Evolutionary conservation across 2,113 vertebrate species (phyloP).

Genomic region (Oreochromis niloticus): DNA sequence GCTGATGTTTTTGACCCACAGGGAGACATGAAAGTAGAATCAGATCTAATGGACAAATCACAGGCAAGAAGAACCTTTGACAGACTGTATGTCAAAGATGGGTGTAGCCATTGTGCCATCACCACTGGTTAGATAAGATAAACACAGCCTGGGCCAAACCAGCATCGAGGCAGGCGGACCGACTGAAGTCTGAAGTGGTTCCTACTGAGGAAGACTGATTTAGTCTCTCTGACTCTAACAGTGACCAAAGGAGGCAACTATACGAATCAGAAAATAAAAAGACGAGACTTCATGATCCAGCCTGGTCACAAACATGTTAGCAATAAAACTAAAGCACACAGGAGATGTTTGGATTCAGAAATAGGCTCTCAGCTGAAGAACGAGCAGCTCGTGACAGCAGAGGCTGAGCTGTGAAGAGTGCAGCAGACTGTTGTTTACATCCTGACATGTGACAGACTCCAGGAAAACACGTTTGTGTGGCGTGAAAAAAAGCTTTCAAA

Average conservation of each 20-base stretch:
- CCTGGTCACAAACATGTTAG: background rate
- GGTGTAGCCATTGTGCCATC: background rate
- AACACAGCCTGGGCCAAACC: background rate
- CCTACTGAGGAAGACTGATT: rapidly evolving
- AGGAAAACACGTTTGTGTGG: background rate
- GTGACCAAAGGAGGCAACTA: background rate
- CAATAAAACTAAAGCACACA: background rate
- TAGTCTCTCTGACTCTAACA: background rate
- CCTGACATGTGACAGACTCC: background rate
- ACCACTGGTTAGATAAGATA: background rate
- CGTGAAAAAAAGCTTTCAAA: background rate
- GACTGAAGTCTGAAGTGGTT: background rate
- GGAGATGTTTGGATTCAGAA: background rate
- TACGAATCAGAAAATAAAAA: background rate
- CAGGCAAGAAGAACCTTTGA: background rate
- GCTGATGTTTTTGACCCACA: background rate
- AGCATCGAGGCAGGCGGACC: rapidly evolving
- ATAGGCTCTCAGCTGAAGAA: background rate
- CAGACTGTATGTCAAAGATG: background rate
- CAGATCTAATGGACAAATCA: background rate
- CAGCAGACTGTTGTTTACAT: background rate
- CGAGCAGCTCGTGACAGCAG: background rate
- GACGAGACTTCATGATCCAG: background rate
- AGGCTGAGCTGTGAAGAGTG: background rate
- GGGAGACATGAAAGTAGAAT: background rate